Evolutionary conservation across 30 jellyfish, hydroid and myxozoan species (phyloP).

Genomic region (Pelagia noctiluca): DNA sequence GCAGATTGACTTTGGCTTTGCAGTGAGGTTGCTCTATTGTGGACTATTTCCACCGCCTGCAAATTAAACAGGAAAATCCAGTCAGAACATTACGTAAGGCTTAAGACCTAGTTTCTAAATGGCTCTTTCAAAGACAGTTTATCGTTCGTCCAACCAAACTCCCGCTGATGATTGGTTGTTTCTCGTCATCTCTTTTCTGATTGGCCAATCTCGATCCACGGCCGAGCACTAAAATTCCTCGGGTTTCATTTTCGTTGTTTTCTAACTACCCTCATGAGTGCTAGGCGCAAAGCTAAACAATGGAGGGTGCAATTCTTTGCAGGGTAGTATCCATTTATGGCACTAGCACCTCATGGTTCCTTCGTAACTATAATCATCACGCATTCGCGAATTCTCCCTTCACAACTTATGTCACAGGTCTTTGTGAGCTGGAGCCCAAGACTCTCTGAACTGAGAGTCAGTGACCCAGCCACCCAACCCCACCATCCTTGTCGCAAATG

Average conservation of each 20-base stretch:
- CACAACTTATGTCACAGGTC: not conserved
- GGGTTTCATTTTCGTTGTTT: too few relatives aligned
- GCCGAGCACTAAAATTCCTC: not conserved
- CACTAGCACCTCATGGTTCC: too few relatives aligned
- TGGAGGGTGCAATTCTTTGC: too few relatives aligned
- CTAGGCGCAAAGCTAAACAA: too few relatives aligned
- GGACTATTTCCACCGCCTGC: conserved; percentile 46
- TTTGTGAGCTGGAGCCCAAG: not conserved
- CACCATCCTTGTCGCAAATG: not conserved
- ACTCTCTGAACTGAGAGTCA: not conserved
- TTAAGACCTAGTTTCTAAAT: too few relatives aligned
- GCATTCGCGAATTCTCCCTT: too few relatives aligned
- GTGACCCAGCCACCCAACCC: not conserved
- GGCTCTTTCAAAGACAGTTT: not conserved
- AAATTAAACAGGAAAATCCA: too few relatives aligned
- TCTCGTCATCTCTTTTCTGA: not conserved
- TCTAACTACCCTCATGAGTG: too few relatives aligned
- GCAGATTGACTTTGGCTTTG: conserved; percentile 54
- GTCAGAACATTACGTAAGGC: too few relatives aligned
- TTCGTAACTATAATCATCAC: too few relatives aligned
- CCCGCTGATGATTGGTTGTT: not conserved
- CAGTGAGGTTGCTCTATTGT: conserved; percentile 35
- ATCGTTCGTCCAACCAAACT: not conserved
- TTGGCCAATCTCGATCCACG: not conserved
- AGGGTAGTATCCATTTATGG: too few relatives aligned